Evolutionary conservation across 2,113 vertebrate species (phyloP).

Genomic region (Oncorhynchus tshawytscha): DNA sequence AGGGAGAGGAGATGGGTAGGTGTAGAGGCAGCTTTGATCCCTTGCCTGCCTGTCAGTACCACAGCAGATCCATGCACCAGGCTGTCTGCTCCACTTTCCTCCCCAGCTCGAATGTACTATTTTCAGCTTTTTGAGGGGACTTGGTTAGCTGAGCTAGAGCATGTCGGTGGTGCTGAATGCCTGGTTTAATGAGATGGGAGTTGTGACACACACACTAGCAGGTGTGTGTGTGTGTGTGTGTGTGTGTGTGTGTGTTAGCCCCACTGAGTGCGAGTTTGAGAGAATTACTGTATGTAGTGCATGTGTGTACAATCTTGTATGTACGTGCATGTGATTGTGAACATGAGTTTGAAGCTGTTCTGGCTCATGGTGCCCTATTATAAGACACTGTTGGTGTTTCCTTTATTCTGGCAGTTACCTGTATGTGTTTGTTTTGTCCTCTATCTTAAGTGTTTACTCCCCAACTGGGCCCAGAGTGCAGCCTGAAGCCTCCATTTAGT

Average conservation of each 20-base stretch:
- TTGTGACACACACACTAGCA: background rate
- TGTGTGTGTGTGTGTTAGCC: background rate
- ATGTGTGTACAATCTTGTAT: background rate
- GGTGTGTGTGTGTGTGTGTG: constrained; percentile 3
- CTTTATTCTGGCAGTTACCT: no score
- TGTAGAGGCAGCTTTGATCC: constrained; percentile 42
- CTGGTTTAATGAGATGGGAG: constrained; percentile 17
- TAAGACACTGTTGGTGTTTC: no score
- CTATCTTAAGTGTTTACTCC: background rate
- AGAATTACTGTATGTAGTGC: background rate
- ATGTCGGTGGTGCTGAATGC: constrained; percentile 26
- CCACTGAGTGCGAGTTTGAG: background rate
- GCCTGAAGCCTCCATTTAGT: constrained; percentile 42
- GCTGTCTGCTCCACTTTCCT: constrained; percentile 59
- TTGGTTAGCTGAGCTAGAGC: constrained; percentile 1
- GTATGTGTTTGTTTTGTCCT: constrained; percentile 4
- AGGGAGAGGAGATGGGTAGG: constrained; percentile 20
- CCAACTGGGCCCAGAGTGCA: constrained; percentile 17
- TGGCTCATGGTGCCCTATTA: no score
- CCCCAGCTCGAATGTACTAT: constrained; percentile 43
- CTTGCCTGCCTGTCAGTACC: constrained; percentile 39
- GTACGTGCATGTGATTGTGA: background rate
- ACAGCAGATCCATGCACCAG: constrained; percentile 14
- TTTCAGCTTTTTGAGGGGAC: constrained; percentile 46
- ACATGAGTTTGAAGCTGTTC: no score